Evolutionary conservation across 2,888 invertebrate genomes (phyloP), one percentile per base, ranked within the genome.

Genomic region (Drosophila antonietae): DNA sequence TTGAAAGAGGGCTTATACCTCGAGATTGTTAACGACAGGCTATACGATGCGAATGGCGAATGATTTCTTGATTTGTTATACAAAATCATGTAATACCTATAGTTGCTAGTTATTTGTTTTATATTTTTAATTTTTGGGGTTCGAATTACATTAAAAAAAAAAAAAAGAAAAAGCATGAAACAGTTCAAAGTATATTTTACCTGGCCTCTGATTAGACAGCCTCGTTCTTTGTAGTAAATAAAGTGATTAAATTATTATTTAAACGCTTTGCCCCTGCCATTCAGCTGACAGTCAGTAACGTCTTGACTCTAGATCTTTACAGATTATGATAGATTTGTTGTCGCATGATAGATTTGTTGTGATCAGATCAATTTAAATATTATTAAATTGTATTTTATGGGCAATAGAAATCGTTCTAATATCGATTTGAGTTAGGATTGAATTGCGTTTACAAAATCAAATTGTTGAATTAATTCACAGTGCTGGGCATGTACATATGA

Each of bases 11-110:
- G 91, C 2, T 76, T 92, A 37, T 74, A 84, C 39, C 76, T 91
- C 31, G 88, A 91, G 39, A 57, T 92, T 18, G 81, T 91, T 0
- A 81, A 90, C 37, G 92, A 92, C 81, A 74, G 69, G 15, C 75
- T 91, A 0, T 91, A 88, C 57, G 82, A 90, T 31, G 39, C 68
- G n/a, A 56, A 33, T 15, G 47, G 35, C 15, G 6, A 49, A 1
- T 63, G 18, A 51, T 23, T 12, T 12, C 1, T 5, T 14, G 6
- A 14, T 15, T 6, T 14, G 37, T 6, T 15, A 14, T 33, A 0
- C 4, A 15, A 3, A 23, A 23, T 20, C 15, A 18, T 33, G 31
- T 33, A 20, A 35, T 14, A n/a, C 18, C 20, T 12, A 52, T 7
- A 15, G 35, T 18, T 23, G 20, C 20, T 28, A 9, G 14, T 52